Evolutionary conservation across 2,113 vertebrate species (phyloP), one percentile per base, ranked within the genome.

Genomic region (Chrysochloris asiatica): DNA sequence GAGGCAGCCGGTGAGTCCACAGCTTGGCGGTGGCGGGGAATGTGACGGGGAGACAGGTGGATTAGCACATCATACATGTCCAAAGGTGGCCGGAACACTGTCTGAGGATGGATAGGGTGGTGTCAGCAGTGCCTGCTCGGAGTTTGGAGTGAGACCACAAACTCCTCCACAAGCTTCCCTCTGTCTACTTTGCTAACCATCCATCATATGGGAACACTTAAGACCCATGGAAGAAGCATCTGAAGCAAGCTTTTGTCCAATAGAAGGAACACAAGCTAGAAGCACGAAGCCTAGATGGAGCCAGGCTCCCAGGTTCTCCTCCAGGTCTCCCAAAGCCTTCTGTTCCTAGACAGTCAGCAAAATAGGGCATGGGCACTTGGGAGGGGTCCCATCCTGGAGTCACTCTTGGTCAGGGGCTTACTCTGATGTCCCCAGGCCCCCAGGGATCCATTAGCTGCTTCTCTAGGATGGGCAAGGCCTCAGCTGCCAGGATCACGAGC

Each of bases 1-100:
- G 95, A 98, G 76, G 98, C 95, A 0, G 83, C 14, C 0, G 98
- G 98, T 0, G 89, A 92, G 97, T 99, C 99, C 88, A 99, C 98
- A 0, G 98, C 97, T 90, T 99, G 98, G 82, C 97, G 65, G 38
- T 98, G 98, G 33, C 99, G 97, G 17, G 99, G 99, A 36, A 99
- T 97, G 92, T 99, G 99, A 78, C 97, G 98, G 41, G 98, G 96
- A 65, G 97, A 97, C 92, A 99, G 97, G 97, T 98, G 98, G 96
- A 99, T 99, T 73, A 99, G 95, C 47, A 99, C 98, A 2, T 99
- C 99, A 0, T 99, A 99, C 38, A 96, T 96, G 22, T 99, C 99
- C 95, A 99, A 69, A 30, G 99, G 98, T n/a, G 99, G 99, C 30
- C 99, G 98, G 97, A 99, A 98, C 63, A 97, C 97, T 73, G 98